Conservation (phyloP, 2,797 vertebrate genomes). For the Argya squamiceps region DNA sequence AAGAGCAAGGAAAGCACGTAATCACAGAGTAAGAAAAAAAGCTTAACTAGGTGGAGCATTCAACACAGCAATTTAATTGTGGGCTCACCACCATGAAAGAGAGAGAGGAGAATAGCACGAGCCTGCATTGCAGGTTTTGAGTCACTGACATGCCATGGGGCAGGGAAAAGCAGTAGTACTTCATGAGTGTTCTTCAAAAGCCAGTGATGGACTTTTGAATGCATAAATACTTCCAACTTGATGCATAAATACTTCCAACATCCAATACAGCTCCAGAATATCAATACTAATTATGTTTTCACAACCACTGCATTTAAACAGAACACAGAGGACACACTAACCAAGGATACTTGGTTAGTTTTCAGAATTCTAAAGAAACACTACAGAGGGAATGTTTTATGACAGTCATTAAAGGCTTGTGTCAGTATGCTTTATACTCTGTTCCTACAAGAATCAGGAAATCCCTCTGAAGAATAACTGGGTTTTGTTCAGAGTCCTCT, state of each 20-base stretch:
- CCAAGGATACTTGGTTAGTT: not conserved
- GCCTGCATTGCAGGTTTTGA: not conserved
- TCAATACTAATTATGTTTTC: not conserved
- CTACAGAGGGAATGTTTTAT: not conserved
- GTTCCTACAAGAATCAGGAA: slow-evolving; percentile 1
- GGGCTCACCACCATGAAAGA: slow-evolving; percentile 2
- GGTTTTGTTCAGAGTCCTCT: not conserved
- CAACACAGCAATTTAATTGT: slow-evolving; percentile 17
- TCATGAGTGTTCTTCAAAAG: not conserved
- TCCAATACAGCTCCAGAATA: not conserved
- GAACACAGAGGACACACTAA: not conserved
- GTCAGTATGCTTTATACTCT: not conserved
- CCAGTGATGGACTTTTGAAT: accelerated
- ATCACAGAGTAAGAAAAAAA: not conserved
- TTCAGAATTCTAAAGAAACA: not conserved
- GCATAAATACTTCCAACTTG: not conserved
- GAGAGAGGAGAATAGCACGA: not conserved
- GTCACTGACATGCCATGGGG: not conserved
- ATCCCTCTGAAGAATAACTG: not conserved
- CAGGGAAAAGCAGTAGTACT: not conserved
- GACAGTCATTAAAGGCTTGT: not conserved
- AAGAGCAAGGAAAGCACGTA: not conserved
- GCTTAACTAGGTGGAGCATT: not conserved
- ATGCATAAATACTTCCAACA: not conserved
- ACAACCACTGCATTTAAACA: not conserved